These are phyloP conservation scores for Pseudomyrmex concolor DNA, from an alignment of 1,140 invertebrate species.

Conservation along the genomic window DNA sequence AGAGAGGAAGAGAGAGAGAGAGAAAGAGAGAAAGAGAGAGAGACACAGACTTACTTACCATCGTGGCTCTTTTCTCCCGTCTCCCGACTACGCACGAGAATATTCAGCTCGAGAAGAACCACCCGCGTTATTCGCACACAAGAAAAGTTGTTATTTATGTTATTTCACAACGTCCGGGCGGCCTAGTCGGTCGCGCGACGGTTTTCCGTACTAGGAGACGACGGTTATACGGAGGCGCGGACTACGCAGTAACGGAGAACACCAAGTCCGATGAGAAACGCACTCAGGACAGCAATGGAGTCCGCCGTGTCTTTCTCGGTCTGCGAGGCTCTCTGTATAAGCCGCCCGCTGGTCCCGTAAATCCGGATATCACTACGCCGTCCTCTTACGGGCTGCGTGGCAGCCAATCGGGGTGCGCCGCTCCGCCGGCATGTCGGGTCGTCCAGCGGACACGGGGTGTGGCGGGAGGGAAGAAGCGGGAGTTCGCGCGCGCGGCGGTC, in stretches of 20 bases:
- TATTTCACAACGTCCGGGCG: slow-evolving; percentile 55
- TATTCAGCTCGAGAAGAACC: slow-evolving; percentile 22
- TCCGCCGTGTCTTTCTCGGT: slow-evolving; percentile 75
- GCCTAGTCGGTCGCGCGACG: slow-evolving; percentile 9
- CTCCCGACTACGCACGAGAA: slow-evolving; percentile 46
- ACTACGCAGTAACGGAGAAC: slow-evolving; percentile 50
- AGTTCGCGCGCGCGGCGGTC: slow-evolving; percentile 40
- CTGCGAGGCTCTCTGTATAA: slow-evolving; percentile 74
- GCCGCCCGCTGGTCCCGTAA: slow-evolving; percentile 65
- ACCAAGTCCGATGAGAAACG: slow-evolving; percentile 78
- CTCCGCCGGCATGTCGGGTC: too few relatives aligned
- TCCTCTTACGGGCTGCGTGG: slow-evolving; percentile 71
- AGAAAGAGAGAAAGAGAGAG: too few relatives aligned
- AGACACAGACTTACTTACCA: slow-evolving; percentile 61
- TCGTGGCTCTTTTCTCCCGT: slow-evolving; percentile 46
- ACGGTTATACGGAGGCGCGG: slow-evolving; percentile 66
- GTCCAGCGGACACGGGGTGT: too few relatives aligned
- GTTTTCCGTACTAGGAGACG: background rate
- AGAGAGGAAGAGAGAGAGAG: too few relatives aligned
- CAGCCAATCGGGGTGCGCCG: slow-evolving; percentile 51
- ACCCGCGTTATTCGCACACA: slow-evolving; percentile 59
- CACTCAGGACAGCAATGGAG: slow-evolving; percentile 83
- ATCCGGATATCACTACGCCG: slow-evolving; percentile 80
- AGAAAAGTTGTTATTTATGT: slow-evolving; percentile 41
- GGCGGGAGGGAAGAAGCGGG: slow-evolving; percentile 39